Conservation (phyloP, 2,888 invertebrate species). For the Dicyrtoma fusca region DNA sequence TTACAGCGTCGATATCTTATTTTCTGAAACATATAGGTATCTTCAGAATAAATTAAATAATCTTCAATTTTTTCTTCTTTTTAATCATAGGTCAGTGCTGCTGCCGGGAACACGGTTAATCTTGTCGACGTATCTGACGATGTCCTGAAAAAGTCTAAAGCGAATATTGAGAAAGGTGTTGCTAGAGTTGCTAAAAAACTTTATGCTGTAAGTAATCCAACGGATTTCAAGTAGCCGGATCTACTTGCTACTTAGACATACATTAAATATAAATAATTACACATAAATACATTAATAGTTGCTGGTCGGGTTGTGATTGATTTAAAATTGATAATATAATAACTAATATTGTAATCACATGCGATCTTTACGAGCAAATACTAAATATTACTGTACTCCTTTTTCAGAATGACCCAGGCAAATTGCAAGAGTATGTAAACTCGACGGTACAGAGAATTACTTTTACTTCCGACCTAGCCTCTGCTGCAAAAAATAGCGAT, state of each 20-base stretch:
- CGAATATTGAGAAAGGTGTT: constrained; percentile 62
- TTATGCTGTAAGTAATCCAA: constrained; percentile 45
- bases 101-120: constrained; percentile 63
- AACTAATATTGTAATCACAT: too few species aligned
- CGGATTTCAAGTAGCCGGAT: too few species aligned
- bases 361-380: too few species aligned
- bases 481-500: constrained; percentile 70
- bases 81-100: constrained; percentile 62
- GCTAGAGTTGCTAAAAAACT: constrained; percentile 63
- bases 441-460: constrained; percentile 60
- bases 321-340: too few species aligned
- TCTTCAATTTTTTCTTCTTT: too few species aligned
- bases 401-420: constrained; percentile 51
- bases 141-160: constrained; percentile 61
- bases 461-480: constrained; percentile 65
- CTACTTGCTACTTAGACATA: too few species aligned
- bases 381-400: background rate
- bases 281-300: too few species aligned
- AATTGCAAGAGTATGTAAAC: constrained; percentile 61
- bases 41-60: too few species aligned
- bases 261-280: too few species aligned
- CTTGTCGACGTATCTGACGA: constrained; percentile 63
- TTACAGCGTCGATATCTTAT: too few species aligned
- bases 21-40: too few species aligned
- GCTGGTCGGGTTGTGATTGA: too few species aligned